Conservation (phyloP, 92 coral and sea anemone species). For the Heliopora coerulea region DNA sequence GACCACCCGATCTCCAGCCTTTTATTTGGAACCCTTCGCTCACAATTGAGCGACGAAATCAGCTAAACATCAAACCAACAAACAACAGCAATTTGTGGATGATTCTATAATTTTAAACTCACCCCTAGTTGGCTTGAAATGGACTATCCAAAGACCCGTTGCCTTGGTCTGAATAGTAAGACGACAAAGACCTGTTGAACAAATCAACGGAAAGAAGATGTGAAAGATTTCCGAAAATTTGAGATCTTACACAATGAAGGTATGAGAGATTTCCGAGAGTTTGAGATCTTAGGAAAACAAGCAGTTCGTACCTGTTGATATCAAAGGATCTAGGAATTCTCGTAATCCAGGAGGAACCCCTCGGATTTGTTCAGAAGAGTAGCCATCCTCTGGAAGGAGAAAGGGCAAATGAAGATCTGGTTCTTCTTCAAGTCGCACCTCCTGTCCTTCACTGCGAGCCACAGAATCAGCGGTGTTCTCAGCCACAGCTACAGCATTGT, state of each 20-base stretch:
- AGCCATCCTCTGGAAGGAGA: constrained; percentile 93
- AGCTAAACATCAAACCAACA: too few relatives aligned
- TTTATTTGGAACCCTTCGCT: too few relatives aligned
- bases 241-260: too few relatives aligned
- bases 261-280: background rate
- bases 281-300: background rate
- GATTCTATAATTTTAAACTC: too few relatives aligned
- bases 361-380: constrained; percentile 89
- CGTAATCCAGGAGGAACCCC: constrained; percentile 93
- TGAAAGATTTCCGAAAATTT: too few relatives aligned
- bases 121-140: constrained; percentile 34
- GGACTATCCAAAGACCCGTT: constrained; percentile 91
- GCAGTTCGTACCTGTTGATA: constrained; percentile 56
- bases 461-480: constrained; percentile 94
- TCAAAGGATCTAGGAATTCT: constrained; percentile 89
- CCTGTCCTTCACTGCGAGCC: constrained; percentile 87
- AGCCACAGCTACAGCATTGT: constrained; percentile 76
- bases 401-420: constrained; percentile 90
- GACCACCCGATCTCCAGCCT: too few relatives aligned
- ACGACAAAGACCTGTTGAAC: constrained; percentile 70
- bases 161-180: constrained; percentile 78
- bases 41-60: too few relatives aligned
- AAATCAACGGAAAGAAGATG: background rate
- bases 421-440: constrained; percentile 89
- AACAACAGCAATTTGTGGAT: too few relatives aligned